Conservation (phyloP, 1,140 invertebrate genomes). For the Araneus ventricosus region DNA sequence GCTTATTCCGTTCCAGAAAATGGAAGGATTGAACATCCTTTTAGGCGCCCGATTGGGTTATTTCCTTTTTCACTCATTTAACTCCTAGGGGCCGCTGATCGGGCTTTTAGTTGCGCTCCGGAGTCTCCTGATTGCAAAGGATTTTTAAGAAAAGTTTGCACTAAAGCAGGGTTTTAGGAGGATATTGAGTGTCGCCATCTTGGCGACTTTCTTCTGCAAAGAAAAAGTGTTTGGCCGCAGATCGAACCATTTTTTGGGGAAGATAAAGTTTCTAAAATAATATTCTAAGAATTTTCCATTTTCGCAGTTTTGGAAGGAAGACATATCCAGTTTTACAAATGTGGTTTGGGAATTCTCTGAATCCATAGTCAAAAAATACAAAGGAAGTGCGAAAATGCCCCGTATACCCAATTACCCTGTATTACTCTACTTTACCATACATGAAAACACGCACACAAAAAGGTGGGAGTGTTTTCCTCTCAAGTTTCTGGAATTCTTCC, state of each 20-base stretch:
- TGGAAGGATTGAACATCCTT: slow-evolving; percentile 13
- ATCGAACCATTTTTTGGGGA: neutral
- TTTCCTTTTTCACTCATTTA: slow-evolving; percentile 39
- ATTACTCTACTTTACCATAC: too few species aligned
- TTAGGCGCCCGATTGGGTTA: slow-evolving; percentile 52
- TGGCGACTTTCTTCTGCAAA: neutral
- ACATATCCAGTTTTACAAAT: too few species aligned
- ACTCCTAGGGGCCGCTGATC: neutral
- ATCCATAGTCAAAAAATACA: too few species aligned
- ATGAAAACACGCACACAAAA: too few species aligned
- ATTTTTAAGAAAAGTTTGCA: neutral
- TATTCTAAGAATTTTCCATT: too few species aligned
- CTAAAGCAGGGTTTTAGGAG: neutral
- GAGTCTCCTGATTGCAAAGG: neutral
- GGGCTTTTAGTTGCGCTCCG: neutral
- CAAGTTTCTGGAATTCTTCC: too few species aligned
- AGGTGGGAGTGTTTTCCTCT: too few species aligned
- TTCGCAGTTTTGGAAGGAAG: too few species aligned
- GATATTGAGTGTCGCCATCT: neutral
- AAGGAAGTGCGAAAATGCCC: too few species aligned
- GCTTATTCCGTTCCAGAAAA: slow-evolving; percentile 43
- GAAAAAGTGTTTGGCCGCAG: neutral
- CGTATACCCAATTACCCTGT: too few species aligned
- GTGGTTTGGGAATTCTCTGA: too few species aligned
- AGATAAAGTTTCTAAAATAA: too few species aligned